Conservation (phyloP, 2,888 invertebrate genomes). For the Amiota communis region DNA sequence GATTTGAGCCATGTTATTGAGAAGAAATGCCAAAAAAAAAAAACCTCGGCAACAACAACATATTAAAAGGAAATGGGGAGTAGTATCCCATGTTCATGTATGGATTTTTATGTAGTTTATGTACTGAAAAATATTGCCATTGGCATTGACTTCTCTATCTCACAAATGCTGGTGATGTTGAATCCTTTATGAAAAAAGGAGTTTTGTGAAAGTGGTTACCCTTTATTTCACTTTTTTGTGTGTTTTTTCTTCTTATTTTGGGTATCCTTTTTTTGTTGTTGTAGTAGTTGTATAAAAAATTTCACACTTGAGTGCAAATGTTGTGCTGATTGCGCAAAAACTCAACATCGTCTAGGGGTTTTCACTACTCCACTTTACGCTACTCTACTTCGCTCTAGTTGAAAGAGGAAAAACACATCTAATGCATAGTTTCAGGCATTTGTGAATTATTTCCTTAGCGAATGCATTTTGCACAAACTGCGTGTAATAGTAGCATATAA, state of each 20-base stretch:
- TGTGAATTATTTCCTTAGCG: not conserved
- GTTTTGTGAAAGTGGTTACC: not conserved
- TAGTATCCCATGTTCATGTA: not conserved
- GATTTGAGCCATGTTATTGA: too few species aligned
- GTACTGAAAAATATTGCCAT: conserved; percentile 39
- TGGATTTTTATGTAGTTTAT: conserved; percentile 35
- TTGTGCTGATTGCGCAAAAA: conserved; percentile 27
- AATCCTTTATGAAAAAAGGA: not conserved
- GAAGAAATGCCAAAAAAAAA: too few species aligned
- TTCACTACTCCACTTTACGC: too few species aligned
- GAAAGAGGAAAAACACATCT: too few species aligned
- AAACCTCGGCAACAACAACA: too few species aligned
- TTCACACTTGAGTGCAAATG: conserved; percentile 46
- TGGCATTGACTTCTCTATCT: conserved; percentile 34
- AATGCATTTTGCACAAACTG: not conserved
- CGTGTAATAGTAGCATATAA: not conserved
- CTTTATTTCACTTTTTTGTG: not conserved
- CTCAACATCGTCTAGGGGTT: too few species aligned
- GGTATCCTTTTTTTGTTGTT: not conserved
- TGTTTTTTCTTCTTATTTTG: not conserved
- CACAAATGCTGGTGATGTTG: not conserved
- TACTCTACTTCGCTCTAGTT: too few species aligned
- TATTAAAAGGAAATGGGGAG: not conserved
- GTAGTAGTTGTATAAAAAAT: conserved; percentile 30
- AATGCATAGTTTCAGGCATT: too few species aligned